Evolutionary conservation across 2,888 invertebrate species (phyloP).

Genomic region (Macaria notata): DNA sequence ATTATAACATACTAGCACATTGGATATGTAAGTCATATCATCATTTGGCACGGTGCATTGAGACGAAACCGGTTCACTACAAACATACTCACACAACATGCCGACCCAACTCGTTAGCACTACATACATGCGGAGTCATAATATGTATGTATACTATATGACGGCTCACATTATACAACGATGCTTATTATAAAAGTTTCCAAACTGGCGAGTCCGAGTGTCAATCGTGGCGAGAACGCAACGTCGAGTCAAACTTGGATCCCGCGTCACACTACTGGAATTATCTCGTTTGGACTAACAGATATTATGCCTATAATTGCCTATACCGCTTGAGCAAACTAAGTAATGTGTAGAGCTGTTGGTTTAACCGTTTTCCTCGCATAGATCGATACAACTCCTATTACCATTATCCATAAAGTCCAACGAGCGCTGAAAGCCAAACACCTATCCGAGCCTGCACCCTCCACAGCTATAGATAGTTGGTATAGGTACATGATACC

Average conservation of each 20-base stretch:
- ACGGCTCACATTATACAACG: too few relatives aligned
- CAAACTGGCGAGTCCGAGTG: too few relatives aligned
- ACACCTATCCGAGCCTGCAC: conserved; percentile 44
- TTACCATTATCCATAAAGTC: conserved; percentile 58
- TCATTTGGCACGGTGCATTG: too few relatives aligned
- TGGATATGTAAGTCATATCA: too few relatives aligned
- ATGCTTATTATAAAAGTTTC: too few relatives aligned
- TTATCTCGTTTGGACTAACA: conserved; percentile 56
- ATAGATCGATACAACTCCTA: conserved; percentile 61
- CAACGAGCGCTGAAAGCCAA: conserved; percentile 45
- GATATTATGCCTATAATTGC: conserved; percentile 34
- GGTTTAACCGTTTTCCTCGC: conserved; percentile 50
- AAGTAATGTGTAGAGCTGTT: conserved; percentile 66
- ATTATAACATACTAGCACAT: too few relatives aligned
- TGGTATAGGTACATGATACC: conserved; percentile 54
- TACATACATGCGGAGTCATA: too few relatives aligned
- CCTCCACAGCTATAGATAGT: conserved; percentile 44
- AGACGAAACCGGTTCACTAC: too few relatives aligned
- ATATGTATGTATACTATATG: too few relatives aligned
- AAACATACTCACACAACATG: too few relatives aligned
- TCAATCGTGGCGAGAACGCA: background rate
- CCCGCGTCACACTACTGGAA: background rate
- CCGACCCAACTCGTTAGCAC: too few relatives aligned
- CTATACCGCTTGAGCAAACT: conserved; percentile 62
- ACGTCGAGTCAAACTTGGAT: background rate